A percentile compares a stretch with the other conserved stretches of the same genome.
Conservation (phyloP, 2,888 invertebrate species). For the Tortrix viridana region DNA sequence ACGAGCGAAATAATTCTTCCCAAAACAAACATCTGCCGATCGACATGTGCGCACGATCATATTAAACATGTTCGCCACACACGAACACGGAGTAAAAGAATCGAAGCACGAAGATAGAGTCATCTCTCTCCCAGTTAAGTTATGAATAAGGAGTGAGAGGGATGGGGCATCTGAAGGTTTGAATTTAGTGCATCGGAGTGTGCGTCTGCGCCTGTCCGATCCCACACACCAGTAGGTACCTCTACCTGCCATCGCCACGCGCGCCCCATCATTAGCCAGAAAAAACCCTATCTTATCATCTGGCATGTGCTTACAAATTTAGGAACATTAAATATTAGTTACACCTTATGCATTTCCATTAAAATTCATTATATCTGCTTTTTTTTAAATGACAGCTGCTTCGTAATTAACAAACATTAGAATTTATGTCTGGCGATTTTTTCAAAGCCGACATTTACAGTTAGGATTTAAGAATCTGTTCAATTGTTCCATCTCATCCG, state of each 20-base stretch:
- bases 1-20: conserved; percentile 32
- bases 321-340: conserved; percentile 34
- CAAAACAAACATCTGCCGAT: conserved; percentile 48
- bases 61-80: conserved; percentile 39
- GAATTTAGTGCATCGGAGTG: conserved; percentile 3
- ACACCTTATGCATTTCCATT: conserved; percentile 21
- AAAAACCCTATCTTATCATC: conserved; percentile 51
- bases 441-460: too few relatives aligned
- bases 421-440: too few relatives aligned
- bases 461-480: too few relatives aligned
- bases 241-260: conserved; percentile 59
- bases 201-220: conserved; percentile 40
- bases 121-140: too few relatives aligned
- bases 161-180: conserved; percentile 19
- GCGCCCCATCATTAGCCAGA: conserved; percentile 50
- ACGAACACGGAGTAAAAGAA: conserved; percentile 5
- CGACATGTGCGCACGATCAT: conserved; percentile 49
- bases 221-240: conserved; percentile 53
- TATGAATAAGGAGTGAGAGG: too few relatives aligned
- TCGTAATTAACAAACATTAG: background rate
- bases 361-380: background rate
- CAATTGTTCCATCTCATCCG: too few relatives aligned
- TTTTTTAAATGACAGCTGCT: conserved; percentile 3
- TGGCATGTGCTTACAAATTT: conserved; percentile 46
- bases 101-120: too few relatives aligned